A percentile compares a stretch with the other conserved stretches of the same genome.
Evolutionary conservation across 2,113 vertebrate genomes (phyloP).

Genomic region (Atlantisia rogersi): DNA sequence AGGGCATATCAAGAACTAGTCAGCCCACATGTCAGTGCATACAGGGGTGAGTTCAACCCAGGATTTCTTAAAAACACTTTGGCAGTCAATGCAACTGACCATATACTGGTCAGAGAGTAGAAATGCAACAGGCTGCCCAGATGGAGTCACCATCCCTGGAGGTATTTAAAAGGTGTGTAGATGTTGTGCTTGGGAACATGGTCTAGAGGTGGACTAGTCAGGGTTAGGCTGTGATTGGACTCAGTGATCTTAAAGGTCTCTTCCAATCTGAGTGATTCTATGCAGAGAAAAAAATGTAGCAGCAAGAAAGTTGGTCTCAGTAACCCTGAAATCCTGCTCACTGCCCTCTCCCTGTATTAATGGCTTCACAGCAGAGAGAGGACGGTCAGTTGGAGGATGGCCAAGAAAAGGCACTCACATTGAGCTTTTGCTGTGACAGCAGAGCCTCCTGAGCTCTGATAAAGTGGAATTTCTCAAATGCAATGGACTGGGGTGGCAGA

Average conservation of each 20-base stretch:
- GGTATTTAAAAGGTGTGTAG: no score
- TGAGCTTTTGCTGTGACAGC: not conserved
- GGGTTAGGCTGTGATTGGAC: no score
- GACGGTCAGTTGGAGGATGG: fast-evolving
- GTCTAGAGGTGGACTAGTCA: no score
- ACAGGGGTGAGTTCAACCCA: not conserved
- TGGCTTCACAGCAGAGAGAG: not conserved
- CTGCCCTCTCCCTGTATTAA: not conserved
- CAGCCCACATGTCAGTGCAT: not conserved
- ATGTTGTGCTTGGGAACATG: no score
- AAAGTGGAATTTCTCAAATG: not conserved
- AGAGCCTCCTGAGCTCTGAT: not conserved
- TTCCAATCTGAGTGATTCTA: no score
- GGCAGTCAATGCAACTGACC: not conserved
- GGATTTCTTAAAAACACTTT: not conserved
- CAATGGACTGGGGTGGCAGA: not conserved
- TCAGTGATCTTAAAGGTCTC: no score
- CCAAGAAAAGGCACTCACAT: fast-evolving
- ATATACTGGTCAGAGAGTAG: not conserved
- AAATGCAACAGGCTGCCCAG: not conserved
- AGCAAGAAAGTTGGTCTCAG: not conserved
- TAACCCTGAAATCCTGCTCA: not conserved
- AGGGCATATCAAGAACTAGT: not conserved
- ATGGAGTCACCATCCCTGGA: no score
- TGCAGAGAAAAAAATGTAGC: not conserved